These are phyloP conservation scores for Brachyistius frenatus DNA, from an alignment of 2,113 vertebrate species.

Conservation along the genomic window DNA sequence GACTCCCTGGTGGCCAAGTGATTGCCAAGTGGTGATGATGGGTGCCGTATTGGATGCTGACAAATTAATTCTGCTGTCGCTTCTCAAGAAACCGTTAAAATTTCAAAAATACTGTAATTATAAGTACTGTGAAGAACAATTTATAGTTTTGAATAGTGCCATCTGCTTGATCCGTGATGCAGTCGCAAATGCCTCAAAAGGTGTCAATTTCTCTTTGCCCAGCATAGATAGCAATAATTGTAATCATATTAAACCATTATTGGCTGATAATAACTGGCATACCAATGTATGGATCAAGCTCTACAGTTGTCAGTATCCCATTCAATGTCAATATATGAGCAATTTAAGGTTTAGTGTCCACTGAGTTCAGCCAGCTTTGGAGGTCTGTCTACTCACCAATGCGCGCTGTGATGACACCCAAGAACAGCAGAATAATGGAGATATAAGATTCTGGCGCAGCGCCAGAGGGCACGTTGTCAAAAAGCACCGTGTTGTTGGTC, in stretches of 20 bases:
- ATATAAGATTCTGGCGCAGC: constrained; percentile 82
- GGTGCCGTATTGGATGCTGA: too few relatives aligned
- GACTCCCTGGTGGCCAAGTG: too few relatives aligned
- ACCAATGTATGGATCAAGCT: background rate
- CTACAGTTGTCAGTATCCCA: background rate
- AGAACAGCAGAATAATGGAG: constrained; percentile 86
- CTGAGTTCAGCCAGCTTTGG: background rate
- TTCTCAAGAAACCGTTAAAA: too few relatives aligned
- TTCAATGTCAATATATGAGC: background rate
- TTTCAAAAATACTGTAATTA: too few relatives aligned
- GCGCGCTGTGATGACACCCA: constrained; percentile 86
- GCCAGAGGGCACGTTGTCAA: constrained; percentile 80
- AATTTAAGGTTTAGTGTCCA: background rate
- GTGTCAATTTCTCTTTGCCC: background rate
- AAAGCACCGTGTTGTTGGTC: constrained; percentile 88
- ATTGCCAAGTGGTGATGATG: too few relatives aligned
- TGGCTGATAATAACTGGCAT: background rate
- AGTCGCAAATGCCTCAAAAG: too few relatives aligned
- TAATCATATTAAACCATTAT: background rate
- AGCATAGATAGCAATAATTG: background rate
- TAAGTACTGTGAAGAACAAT: too few relatives aligned
- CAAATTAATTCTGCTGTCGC: too few relatives aligned
- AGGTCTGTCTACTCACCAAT: constrained; percentile 76
- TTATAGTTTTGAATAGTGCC: background rate
- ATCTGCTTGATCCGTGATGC: background rate